Evolutionary conservation across 2,113 vertebrate genomes (phyloP).

Genomic region (Amblyornis subalaris): DNA sequence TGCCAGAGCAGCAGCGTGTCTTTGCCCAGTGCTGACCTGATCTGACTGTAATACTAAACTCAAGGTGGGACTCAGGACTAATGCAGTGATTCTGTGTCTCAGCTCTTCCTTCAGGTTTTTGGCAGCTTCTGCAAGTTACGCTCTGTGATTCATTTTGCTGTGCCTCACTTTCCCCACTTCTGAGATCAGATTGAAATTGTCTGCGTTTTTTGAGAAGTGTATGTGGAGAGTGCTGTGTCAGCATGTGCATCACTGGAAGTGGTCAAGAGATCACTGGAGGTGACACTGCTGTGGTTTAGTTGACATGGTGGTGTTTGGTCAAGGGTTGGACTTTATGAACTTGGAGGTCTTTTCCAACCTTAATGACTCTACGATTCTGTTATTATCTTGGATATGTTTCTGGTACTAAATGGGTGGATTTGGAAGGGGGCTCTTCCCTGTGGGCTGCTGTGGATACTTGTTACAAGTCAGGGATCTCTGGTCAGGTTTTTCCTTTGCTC

Average conservation of each 20-base stretch:
- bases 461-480: neutral
- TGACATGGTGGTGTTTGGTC: accelerated
- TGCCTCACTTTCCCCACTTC: neutral
- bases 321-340: neutral
- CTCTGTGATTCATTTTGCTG: neutral
- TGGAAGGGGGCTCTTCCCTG: neutral
- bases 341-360: neutral
- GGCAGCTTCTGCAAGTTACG: neutral
- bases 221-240: neutral
- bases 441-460: neutral
- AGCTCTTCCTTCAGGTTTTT: neutral
- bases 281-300: neutral
- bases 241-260: neutral
- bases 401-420: neutral
- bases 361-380: neutral
- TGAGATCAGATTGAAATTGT: neutral
- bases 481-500: neutral
- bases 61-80: neutral
- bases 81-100: neutral
- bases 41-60: conserved; percentile 1
- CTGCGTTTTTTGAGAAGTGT: neutral
- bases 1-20: neutral
- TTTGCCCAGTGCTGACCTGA: neutral
- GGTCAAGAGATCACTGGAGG: neutral
- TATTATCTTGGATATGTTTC: neutral